Evolutionary conservation across 2,113 vertebrate genomes (phyloP), one percentile per base, ranked within the genome.

Genomic region (Amazona guildingii): DNA sequence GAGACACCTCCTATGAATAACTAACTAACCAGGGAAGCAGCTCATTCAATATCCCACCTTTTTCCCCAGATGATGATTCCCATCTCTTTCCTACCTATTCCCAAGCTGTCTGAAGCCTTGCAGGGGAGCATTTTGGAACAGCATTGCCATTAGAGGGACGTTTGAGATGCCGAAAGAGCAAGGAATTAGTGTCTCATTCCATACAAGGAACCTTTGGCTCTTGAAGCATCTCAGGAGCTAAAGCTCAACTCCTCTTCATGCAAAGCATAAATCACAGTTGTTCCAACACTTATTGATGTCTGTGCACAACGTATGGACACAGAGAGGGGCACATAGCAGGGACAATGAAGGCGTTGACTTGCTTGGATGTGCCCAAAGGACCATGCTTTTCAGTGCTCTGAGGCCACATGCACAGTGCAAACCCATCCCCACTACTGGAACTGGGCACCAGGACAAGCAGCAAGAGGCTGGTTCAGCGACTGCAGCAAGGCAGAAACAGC

Each of bases 201-300:
- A 23, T 10, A 11, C 5, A 6, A 46, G 27, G 74, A 31, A 51
- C 4, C 35, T 61, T n/a, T 28, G 70, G 57, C 44, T 92, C 1
- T 21, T 55, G 21, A 72, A 84, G 16, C 29, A 5, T 27, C 46
- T 57, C 19, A 70, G 69, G 9, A 62, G 72, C 44, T n/a, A 54
- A 78, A 75, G 63, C 77, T 75, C 23, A 52, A 7, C 12, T 67
- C 24, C 48, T 64, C 82, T 35, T 17, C n/a, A 13, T 0, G 3
- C 0, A 5, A 25, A 82, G 24, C 43, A n/a, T 2, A 57, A 54
- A 28, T 5, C 4, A 0, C 1, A 4, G 4, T 37, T 28, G 7
- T 4, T 48, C 59, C 79, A 35, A 52, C 37, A 37, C 7, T 10
- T 6, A 24, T 3, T 62, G 16, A 5, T 0, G 6, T 10, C 59